Percentiles rank a stretch among this genome's conserved stretches.
Evolutionary conservation across 2,113 vertebrate genomes (phyloP).

Genomic region (Apus apus): DNA sequence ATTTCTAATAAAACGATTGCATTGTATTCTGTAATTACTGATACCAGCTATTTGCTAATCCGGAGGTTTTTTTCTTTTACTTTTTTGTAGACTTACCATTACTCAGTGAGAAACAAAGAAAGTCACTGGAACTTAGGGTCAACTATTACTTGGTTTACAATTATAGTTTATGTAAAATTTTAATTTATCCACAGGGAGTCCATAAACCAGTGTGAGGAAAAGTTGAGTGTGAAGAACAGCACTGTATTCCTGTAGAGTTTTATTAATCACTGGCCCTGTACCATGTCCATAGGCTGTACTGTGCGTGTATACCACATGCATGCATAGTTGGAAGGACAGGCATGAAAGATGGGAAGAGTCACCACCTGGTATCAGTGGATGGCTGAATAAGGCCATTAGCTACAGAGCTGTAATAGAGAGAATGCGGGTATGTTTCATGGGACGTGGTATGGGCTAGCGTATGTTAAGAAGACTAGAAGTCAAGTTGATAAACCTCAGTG

Average conservation of each 20-base stretch:
- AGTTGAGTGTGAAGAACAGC: not conserved
- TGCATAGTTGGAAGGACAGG: not conserved
- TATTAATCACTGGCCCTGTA: not conserved
- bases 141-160: not conserved
- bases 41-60: not conserved
- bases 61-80: not conserved
- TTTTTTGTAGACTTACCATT: not conserved
- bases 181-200: not conserved
- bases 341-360: not conserved
- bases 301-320: not conserved
- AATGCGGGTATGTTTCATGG: not conserved
- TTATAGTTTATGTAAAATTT: not conserved
- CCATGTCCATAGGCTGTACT: fast-evolving
- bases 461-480: not conserved
- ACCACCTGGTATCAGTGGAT: not conserved
- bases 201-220: not conserved
- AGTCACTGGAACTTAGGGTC: not conserved
- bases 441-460: not conserved
- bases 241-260: not conserved
- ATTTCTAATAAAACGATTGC: not conserved
- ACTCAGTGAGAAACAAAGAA: not conserved
- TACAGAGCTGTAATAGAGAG: not conserved
- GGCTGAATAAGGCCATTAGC: not conserved
- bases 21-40: not conserved
- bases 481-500: not conserved